These are phyloP conservation scores for Exephanes ischioxanthus DNA, from an alignment of 2,888 invertebrate species.

Conservation along the genomic window DNA sequence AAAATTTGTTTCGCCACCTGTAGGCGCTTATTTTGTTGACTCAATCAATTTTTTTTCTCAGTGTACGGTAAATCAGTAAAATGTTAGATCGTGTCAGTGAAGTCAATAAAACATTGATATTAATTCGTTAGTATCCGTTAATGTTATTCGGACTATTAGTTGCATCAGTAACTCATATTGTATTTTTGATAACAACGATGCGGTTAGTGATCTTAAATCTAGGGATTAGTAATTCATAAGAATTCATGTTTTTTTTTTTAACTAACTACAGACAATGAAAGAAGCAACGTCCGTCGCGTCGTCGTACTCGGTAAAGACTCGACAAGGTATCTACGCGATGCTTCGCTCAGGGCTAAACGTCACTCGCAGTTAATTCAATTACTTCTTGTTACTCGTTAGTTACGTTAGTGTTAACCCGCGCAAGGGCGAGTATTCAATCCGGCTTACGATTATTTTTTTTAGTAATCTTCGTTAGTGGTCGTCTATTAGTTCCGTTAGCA, in stretches of 20 bases:
- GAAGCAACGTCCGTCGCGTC: conserved; percentile 40
- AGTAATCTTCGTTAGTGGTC: conserved; percentile 14
- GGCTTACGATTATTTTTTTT: neutral
- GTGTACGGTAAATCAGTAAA: neutral
- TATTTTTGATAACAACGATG: neutral
- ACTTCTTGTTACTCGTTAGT: conserved; percentile 18
- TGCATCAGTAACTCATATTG: conserved; percentile 15
- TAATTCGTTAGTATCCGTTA: conserved; percentile 28
- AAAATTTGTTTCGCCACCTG: no score
- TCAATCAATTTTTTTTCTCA: no score
- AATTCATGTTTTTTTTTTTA: neutral
- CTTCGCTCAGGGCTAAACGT: conserved; percentile 18
- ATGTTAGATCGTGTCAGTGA: neutral
- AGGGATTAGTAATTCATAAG: conserved; percentile 38
- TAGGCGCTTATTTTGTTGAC: no score
- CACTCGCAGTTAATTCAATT: conserved; percentile 12
- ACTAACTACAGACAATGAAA: neutral
- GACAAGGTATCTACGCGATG: conserved; percentile 41
- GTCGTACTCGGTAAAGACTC: conserved; percentile 50
- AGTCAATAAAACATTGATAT: neutral
- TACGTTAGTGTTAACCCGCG: neutral
- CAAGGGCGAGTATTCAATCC: neutral
- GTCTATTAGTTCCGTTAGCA: conserved; percentile 38
- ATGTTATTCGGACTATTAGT: conserved; percentile 30
- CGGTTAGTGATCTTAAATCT: conserved; percentile 37